Conservation (phyloP, 2,888 invertebrate species). For the Charanyca ferruginea region DNA sequence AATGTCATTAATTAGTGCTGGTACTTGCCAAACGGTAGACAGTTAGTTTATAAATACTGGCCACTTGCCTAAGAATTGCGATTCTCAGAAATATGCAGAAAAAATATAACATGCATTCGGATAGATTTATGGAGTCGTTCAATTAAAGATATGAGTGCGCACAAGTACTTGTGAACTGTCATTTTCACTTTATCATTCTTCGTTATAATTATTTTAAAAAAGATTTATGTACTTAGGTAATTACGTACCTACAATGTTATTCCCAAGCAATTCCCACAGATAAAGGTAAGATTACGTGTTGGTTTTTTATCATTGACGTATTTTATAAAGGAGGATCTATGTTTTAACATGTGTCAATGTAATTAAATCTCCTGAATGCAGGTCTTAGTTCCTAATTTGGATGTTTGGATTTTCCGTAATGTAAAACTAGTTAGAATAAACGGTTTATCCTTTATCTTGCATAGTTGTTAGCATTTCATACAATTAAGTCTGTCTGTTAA, state of each 20-base stretch:
- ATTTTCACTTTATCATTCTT: conserved; percentile 19
- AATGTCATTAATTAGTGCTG: conserved; percentile 13
- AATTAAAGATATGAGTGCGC: conserved; percentile 23
- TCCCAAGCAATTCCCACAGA: conserved; percentile 10
- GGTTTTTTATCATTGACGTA: conserved; percentile 28
- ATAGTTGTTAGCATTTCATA: conserved; percentile 26
- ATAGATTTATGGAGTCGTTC: conserved; percentile 19
- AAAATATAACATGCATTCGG: conserved; percentile 27
- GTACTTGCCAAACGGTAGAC: conserved; percentile 1
- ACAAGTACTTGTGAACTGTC: background rate
- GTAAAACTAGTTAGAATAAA: conserved; percentile 9
- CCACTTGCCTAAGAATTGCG: conserved; percentile 35
- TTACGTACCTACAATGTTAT: background rate
- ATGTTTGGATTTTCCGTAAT: conserved; percentile 13
- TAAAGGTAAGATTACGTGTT: background rate
- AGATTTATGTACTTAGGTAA: conserved; percentile 8
- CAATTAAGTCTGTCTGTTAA: conserved; percentile 13
- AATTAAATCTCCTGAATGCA: background rate
- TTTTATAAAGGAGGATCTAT: background rate
- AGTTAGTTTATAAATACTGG: conserved; percentile 41
- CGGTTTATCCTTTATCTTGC: conserved; percentile 25
- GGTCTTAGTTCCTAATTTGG: background rate
- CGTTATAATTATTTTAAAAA: conserved; percentile 4
- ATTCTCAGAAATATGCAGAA: conserved; percentile 18
- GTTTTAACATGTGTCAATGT: conserved; percentile 1